A percentile compares a stretch with the other conserved stretches of the same genome.
Conservation (phyloP, 2,113 vertebrate genomes). For the Bubo scandiacus region DNA sequence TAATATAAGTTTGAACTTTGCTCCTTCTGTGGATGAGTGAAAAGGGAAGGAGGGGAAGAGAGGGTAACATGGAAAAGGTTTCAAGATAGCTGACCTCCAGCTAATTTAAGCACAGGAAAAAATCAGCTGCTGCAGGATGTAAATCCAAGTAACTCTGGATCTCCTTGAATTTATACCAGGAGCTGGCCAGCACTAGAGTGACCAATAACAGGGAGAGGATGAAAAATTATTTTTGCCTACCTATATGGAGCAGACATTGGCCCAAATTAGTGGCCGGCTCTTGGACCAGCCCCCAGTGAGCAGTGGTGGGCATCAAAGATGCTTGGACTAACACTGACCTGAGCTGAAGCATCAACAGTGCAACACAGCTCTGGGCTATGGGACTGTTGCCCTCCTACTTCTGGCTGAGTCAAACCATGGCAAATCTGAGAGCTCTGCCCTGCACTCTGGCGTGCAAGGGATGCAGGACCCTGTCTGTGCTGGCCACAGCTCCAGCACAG, state of each 20-base stretch:
- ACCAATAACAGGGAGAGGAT: neutral
- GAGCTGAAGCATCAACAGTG: neutral
- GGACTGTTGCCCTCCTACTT: neutral
- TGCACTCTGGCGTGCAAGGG: neutral
- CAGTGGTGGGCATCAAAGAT: neutral
- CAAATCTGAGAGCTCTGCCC: neutral
- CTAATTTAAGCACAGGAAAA: neutral
- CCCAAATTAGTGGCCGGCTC: neutral
- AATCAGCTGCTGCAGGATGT: neutral
- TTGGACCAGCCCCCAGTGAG: neutral
- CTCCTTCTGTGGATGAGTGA: neutral
- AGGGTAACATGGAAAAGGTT: neutral
- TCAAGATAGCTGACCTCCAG: neutral
- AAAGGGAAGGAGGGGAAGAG: neutral
- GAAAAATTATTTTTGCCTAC: neutral
- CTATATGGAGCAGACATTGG: neutral
- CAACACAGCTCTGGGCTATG: neutral
- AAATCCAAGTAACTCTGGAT: neutral
- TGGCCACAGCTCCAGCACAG: neutral
- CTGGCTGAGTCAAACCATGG: neutral
- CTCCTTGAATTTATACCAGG: neutral
- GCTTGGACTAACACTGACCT: neutral
- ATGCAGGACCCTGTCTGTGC: neutral
- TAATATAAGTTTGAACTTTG: neutral
- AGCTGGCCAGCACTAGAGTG: neutral